Conservation (phyloP, 1,140 invertebrate species). For the Cyclina sinensis region DNA sequence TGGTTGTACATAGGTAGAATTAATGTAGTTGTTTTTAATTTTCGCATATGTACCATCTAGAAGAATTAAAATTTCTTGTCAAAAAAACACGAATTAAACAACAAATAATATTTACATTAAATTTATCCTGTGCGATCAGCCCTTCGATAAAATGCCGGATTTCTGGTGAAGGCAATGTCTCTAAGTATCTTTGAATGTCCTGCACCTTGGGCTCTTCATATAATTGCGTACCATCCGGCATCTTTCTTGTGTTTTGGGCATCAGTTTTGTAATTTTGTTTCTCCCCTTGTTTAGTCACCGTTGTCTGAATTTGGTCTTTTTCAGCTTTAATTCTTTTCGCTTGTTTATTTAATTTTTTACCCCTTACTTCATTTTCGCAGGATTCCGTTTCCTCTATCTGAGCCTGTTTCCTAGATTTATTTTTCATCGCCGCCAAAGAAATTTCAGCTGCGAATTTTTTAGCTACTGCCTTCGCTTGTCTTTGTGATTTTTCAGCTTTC, state of each 20-base stretch:
- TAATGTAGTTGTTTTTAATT: too few relatives aligned
- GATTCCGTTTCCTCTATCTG: background rate
- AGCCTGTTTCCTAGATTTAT: background rate
- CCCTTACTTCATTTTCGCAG: background rate
- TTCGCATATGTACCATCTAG: too few relatives aligned
- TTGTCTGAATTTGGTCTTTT: background rate
- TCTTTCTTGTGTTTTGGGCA: background rate
- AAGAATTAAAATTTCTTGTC: too few relatives aligned
- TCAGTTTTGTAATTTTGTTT: background rate
- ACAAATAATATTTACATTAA: slow-evolving; percentile 11
- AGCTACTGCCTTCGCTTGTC: background rate
- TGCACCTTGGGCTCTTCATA: background rate
- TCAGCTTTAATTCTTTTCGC: background rate
- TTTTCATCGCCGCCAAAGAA: background rate
- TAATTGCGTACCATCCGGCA: background rate
- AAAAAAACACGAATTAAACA: too few relatives aligned
- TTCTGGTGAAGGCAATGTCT: slow-evolving; percentile 17
- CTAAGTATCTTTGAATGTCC: slow-evolving; percentile 19
- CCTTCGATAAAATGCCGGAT: slow-evolving; percentile 22
- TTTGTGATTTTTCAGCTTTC: background rate
- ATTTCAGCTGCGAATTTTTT: background rate
- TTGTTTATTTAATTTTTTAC: background rate
- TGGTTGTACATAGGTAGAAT: too few relatives aligned
- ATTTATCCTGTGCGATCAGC: slow-evolving; percentile 7
- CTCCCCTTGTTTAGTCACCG: background rate